phyloP scores from a whole-genome alignment of 2,888 invertebrate genomes.

The Rhimphoctona megacephalus region DNA sequence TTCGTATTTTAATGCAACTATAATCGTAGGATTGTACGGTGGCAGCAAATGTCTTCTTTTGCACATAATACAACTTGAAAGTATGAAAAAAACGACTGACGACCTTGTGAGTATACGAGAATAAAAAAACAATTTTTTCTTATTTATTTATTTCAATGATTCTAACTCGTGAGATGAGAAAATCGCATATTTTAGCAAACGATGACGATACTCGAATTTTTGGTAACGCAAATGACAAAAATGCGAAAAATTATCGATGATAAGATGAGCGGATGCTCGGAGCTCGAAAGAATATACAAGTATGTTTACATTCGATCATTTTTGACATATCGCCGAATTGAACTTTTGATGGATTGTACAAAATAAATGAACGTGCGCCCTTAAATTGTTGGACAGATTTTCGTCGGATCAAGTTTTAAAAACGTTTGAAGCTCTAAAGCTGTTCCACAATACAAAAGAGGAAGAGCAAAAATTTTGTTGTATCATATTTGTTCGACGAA shows the following conservation, averaged over 20 bases:
- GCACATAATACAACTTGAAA: slow-evolving; percentile 88
- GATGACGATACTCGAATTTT: slow-evolving; percentile 76
- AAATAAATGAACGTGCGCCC: background rate
- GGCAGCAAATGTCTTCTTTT: slow-evolving; percentile 87
- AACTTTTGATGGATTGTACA: background rate
- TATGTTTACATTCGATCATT: slow-evolving; percentile 76
- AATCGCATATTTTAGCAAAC: slow-evolving; percentile 72
- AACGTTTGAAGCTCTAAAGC: slow-evolving; percentile 88
- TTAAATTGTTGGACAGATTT: slow-evolving; percentile 73
- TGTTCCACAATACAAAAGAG: slow-evolving; percentile 85
- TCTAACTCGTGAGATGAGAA: slow-evolving; percentile 3
- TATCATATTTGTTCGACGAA: slow-evolving; percentile 90
- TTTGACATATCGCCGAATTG: background rate
- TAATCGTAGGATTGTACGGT: slow-evolving; percentile 86
- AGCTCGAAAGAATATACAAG: slow-evolving; percentile 86
- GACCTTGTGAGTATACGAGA: slow-evolving; percentile 79
- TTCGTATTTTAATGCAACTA: background rate
- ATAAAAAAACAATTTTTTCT: background rate
- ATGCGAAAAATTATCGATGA: slow-evolving; percentile 86
- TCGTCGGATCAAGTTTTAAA: slow-evolving; percentile 89
- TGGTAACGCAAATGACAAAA: slow-evolving; percentile 84
- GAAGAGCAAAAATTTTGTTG: slow-evolving; percentile 87
- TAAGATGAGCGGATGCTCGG: slow-evolving; percentile 84
- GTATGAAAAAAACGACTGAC: slow-evolving; percentile 86
- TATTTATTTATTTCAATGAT: background rate